These are phyloP conservation scores for Palythoa grandiflora DNA, from an alignment of 92 coral and sea anemone genomes.

Conservation along the genomic window DNA sequence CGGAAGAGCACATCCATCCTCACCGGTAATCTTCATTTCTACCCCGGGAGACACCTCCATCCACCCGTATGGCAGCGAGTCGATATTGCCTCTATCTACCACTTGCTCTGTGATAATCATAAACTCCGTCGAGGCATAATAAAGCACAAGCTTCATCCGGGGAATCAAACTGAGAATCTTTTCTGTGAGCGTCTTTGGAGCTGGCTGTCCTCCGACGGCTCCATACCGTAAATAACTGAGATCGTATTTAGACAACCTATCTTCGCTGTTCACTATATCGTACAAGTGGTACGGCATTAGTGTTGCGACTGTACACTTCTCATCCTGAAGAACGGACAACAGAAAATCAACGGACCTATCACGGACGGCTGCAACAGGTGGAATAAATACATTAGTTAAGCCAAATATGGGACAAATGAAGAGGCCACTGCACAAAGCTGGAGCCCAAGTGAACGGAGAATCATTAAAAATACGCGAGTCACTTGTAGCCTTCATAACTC, in stretches of 20 bases:
- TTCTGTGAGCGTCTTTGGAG: neutral
- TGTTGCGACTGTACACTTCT: conserved; percentile 54
- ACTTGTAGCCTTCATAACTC: neutral
- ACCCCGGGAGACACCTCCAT: conserved; percentile 48
- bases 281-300: conserved; percentile 44
- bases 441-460: conserved; percentile 54
- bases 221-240: conserved; percentile 17
- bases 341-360: conserved; percentile 33
- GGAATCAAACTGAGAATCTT: conserved; percentile 30
- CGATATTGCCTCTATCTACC: conserved; percentile 7
- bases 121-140: conserved; percentile 55
- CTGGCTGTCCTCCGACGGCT: conserved; percentile 52
- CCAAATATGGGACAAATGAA: conserved; percentile 25
- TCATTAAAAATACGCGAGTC: conserved; percentile 42
- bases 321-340: conserved; percentile 47
- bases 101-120: conserved; percentile 20
- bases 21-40: conserved; percentile 50
- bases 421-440: conserved; percentile 19
- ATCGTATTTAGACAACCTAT: neutral
- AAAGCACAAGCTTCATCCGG: neutral
- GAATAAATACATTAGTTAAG: conserved; percentile 46
- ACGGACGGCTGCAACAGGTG: conserved; percentile 46
- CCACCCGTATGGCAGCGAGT: conserved; percentile 35
- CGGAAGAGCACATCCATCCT: conserved; percentile 34
- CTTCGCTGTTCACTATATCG: conserved; percentile 38